Conservation (phyloP, 2,888 invertebrate genomes). For the Druceiella hillmani region DNA sequence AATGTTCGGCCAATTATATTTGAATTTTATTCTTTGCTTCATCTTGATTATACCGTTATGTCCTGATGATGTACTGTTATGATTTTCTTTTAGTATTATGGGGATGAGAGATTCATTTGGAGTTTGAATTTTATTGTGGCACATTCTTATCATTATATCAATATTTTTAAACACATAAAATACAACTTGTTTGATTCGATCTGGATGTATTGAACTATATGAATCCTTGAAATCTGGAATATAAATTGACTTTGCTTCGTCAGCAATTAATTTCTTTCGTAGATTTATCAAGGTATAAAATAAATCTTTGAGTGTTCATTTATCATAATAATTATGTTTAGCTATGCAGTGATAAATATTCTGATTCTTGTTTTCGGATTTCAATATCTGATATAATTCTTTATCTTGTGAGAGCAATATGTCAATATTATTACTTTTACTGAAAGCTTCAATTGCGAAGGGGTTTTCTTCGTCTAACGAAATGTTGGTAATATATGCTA, state of each 20-base stretch:
- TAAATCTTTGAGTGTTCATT: conserved; percentile 16
- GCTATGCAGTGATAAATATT: conserved; percentile 10
- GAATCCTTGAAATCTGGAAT: conserved; percentile 6
- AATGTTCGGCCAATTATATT: conserved; percentile 27
- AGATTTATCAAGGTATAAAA: conserved; percentile 12
- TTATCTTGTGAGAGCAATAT: conserved; percentile 3
- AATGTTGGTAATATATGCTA: conserved; percentile 5
- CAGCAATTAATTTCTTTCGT: not conserved
- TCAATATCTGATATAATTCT: conserved; percentile 10
- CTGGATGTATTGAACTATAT: not conserved
- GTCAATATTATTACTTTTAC: conserved; percentile 10
- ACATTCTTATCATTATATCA: conserved; percentile 6
- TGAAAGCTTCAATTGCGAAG: conserved; percentile 4
- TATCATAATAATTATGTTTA: conserved; percentile 18
- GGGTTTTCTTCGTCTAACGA: conserved; percentile 4
- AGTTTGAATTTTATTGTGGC: conserved; percentile 6
- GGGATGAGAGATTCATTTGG: conserved; percentile 5
- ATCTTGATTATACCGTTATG: conserved; percentile 13
- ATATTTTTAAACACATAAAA: conserved; percentile 3
- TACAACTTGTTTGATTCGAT: conserved; percentile 8
- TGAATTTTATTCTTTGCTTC: conserved; percentile 16
- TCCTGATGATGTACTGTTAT: conserved; percentile 8
- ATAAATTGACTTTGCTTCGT: not conserved
- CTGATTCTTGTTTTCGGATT: conserved; percentile 5
- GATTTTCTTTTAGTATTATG: conserved; percentile 13